phyloP scores from a whole-genome alignment of 2,888 invertebrate genomes.

The Idaea aversata region DNA sequence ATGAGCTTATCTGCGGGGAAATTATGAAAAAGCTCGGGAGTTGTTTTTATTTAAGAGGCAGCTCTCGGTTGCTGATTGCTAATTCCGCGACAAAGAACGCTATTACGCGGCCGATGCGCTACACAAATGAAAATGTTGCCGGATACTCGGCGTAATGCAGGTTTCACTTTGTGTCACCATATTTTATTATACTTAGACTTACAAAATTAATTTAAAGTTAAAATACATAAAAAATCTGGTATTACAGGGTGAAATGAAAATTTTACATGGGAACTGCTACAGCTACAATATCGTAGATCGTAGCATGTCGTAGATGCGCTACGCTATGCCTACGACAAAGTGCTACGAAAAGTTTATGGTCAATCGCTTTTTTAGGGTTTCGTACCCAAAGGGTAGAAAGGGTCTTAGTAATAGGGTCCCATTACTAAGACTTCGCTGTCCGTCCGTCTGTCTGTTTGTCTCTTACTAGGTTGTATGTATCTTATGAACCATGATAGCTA shows the following conservation, averaged over 20 bases:
- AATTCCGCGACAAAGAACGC: conserved; percentile 72
- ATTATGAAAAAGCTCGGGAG: conserved; percentile 65
- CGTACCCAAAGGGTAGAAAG: too few relatives aligned
- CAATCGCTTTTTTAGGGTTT: background rate
- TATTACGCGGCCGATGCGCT: conserved; percentile 51
- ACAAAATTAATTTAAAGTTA: too few relatives aligned
- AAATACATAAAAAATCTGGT: too few relatives aligned
- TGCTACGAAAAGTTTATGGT: background rate
- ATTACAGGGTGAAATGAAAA: too few relatives aligned
- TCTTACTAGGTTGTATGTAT: too few relatives aligned
- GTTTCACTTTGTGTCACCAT: conserved; percentile 9
- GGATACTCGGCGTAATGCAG: conserved; percentile 18
- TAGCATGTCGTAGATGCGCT: background rate
- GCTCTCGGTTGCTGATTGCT: conserved; percentile 61
- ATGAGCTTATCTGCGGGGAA: conserved; percentile 64
- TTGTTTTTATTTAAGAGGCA: conserved; percentile 44
- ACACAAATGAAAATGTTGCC: conserved; percentile 59
- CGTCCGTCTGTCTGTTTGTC: too few relatives aligned
- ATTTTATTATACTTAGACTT: background rate
- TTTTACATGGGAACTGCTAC: background rate
- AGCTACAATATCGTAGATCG: background rate
- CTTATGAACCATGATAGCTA: too few relatives aligned
- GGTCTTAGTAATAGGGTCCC: too few relatives aligned
- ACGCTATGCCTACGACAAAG: background rate
- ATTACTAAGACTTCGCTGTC: too few relatives aligned